Evolutionary conservation across 2,888 invertebrate genomes (phyloP).

Genomic region (Orthosia gracilis): DNA sequence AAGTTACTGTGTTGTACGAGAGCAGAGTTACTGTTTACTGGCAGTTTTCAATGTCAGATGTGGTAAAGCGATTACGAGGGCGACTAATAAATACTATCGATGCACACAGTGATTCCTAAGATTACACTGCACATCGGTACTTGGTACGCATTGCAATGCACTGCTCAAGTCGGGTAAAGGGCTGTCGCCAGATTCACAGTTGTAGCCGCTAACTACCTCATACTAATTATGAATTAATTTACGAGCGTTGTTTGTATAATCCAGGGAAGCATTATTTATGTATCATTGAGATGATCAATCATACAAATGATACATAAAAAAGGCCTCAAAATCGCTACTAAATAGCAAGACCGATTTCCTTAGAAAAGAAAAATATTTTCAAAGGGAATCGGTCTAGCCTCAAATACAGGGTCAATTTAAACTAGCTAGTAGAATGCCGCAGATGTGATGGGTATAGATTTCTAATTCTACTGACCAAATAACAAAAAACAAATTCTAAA

Average conservation of each 20-base stretch:
- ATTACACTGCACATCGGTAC: not conserved
- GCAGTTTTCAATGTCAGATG: no score
- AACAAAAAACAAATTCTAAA: not conserved
- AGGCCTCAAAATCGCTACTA: not conserved
- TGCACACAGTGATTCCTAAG: not conserved
- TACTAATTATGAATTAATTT: slow-evolving; percentile 20
- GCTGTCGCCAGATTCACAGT: slow-evolving; percentile 12
- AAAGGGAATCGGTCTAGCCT: not conserved
- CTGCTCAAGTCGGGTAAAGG: not conserved
- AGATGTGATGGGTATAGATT: not conserved
- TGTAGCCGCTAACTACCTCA: slow-evolving; percentile 14
- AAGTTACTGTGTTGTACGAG: no score
- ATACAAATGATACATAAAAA: not conserved
- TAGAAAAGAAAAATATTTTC: not conserved
- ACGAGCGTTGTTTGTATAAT: not conserved
- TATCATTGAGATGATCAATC: slow-evolving; percentile 4
- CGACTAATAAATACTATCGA: not conserved
- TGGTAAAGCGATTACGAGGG: not conserved
- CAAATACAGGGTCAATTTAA: not conserved
- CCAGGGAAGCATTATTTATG: not conserved
- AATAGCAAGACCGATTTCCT: not conserved
- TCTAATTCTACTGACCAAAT: no score
- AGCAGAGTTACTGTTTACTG: no score
- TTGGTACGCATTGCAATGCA: slow-evolving; percentile 15
- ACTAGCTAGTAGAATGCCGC: not conserved